These are phyloP conservation scores for Siniperca scherzeri DNA, from an alignment of 2,797 vertebrate species.

Conservation along the genomic window DNA sequence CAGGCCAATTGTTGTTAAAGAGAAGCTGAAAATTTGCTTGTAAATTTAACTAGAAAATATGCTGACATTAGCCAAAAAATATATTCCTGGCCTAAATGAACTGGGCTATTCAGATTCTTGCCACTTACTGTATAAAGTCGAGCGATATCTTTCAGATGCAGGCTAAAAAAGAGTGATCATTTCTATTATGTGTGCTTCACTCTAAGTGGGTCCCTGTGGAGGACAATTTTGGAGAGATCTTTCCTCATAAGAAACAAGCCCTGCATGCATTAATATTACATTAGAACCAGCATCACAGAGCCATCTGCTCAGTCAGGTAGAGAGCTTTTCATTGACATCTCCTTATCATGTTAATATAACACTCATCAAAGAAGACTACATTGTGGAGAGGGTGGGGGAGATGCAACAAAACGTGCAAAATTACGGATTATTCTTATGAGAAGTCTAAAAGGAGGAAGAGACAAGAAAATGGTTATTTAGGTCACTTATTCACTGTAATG, in stretches of 20 bases:
- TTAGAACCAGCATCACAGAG: constrained; percentile 80
- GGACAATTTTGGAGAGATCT: constrained; percentile 83
- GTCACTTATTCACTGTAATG: constrained; percentile 80
- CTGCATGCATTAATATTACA: constrained; percentile 87
- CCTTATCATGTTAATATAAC: constrained; percentile 82
- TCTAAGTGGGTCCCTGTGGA: constrained; percentile 84
- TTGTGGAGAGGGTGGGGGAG: constrained; percentile 21
- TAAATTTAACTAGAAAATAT: constrained; percentile 13
- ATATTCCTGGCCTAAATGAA: constrained; percentile 33
- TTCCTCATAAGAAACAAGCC: constrained; percentile 84
- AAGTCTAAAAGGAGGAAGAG: constrained; percentile 75
- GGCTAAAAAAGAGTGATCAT: constrained; percentile 81
- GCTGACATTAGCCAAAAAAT: constrained; percentile 1
- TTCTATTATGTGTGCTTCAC: constrained; percentile 79
- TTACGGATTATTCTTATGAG: constrained; percentile 76
- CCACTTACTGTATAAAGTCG: constrained; percentile 64
- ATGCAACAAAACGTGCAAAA: constrained; percentile 73
- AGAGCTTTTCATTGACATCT: constrained; percentile 80
- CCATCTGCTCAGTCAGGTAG: constrained; percentile 81
- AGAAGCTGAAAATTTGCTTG: neutral
- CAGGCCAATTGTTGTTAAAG: neutral
- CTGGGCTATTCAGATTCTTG: constrained; percentile 52
- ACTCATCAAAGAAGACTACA: constrained; percentile 79
- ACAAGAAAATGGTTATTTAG: constrained; percentile 84
- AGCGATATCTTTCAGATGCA: constrained; percentile 73